These are phyloP conservation scores for Thera britannica DNA, from an alignment of 2,888 invertebrate species.

Conservation along the genomic window DNA sequence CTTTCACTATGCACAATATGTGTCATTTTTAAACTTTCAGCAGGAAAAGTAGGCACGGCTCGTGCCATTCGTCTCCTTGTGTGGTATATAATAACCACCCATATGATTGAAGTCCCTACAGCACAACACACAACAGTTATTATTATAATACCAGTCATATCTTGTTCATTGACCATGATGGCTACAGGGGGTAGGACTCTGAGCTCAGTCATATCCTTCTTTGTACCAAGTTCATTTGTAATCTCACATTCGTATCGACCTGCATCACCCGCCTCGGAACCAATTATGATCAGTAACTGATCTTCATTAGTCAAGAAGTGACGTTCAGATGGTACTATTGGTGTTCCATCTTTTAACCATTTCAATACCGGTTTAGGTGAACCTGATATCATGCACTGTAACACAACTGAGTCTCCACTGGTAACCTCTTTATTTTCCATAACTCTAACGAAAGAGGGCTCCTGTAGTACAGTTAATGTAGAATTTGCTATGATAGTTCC, in stretches of 20 bases:
- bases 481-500: constrained; percentile 95
- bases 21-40: constrained; percentile 80
- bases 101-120: constrained; percentile 94
- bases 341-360: constrained; percentile 94
- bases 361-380: constrained; percentile 91
- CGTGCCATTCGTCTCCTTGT: constrained; percentile 88
- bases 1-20: constrained; percentile 81
- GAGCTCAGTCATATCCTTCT: constrained; percentile 89
- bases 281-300: constrained; percentile 94
- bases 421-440: constrained; percentile 94
- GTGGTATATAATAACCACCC: constrained; percentile 96
- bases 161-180: constrained; percentile 87
- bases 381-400: constrained; percentile 95
- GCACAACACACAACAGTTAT: constrained; percentile 96
- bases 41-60: constrained; percentile 75
- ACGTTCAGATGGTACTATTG: constrained; percentile 89
- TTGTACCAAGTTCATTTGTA: constrained; percentile 92
- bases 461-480: constrained; percentile 93
- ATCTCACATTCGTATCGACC: constrained; percentile 96
- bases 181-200: constrained; percentile 87
- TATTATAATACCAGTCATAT: constrained; percentile 94
- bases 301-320: constrained; percentile 95
- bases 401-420: constrained; percentile 92
- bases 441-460: constrained; percentile 93
- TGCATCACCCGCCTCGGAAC: constrained; percentile 90